Conservation (phyloP, 2,113 vertebrate species). For the Corydoras sp. region DNA sequence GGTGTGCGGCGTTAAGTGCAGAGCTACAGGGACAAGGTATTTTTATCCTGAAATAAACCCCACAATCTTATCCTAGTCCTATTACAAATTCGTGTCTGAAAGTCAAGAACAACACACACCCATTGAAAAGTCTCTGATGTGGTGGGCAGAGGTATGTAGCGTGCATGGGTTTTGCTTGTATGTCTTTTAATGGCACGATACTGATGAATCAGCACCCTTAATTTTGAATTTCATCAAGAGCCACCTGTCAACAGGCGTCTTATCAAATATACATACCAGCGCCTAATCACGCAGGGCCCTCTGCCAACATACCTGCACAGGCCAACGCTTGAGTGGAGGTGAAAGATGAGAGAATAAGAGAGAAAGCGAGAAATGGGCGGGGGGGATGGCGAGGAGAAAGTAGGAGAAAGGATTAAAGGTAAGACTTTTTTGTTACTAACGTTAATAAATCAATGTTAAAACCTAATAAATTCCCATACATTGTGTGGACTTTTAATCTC, state of each 20-base stretch:
- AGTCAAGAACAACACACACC: slow-evolving; percentile 7
- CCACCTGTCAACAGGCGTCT: slow-evolving; percentile 50
- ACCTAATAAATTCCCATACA: too few relatives aligned
- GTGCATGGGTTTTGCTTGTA: neutral
- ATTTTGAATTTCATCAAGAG: slow-evolving; percentile 61
- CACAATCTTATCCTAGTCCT: neutral
- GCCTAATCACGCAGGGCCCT: slow-evolving; percentile 42
- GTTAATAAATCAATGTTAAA: too few relatives aligned
- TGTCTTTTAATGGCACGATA: slow-evolving; percentile 40
- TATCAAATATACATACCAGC: slow-evolving; percentile 57
- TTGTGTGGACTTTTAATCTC: too few relatives aligned
- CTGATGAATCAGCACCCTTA: slow-evolving; percentile 48
- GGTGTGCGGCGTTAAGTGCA: neutral
- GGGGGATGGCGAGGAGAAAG: slow-evolving; percentile 5
- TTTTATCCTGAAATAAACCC: neutral
- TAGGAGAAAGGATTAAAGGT: neutral
- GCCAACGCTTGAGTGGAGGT: slow-evolving; percentile 45
- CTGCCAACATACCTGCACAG: slow-evolving; percentile 61
- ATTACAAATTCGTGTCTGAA: neutral
- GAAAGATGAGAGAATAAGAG: slow-evolving; percentile 43
- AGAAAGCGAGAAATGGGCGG: neutral
- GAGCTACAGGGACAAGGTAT: neutral
- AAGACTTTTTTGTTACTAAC: too few relatives aligned
- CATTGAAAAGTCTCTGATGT: slow-evolving; percentile 40
- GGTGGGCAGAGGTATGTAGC: slow-evolving; percentile 25